Evolutionary conservation across 2,797 vertebrate species (phyloP), one percentile per base, ranked within the genome.

Genomic region (Chromobotia macracanthus): DNA sequence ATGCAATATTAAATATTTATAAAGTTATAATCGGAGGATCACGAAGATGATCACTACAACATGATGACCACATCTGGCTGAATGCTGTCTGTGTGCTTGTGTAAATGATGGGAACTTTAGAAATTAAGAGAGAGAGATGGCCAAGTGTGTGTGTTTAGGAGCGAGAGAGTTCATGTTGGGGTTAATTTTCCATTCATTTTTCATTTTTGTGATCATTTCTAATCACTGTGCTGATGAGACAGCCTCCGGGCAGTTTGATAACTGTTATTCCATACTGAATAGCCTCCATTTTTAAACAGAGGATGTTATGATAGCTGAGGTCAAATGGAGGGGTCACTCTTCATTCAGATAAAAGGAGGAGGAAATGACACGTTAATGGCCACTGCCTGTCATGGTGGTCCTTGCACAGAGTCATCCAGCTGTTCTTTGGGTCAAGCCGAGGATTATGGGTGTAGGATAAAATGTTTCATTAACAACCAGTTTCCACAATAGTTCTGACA

Each of bases 251-350:
- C 89, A 88, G 90, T 92, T 94, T 95, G 92, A 94, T 93, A 94
- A 93, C 90, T 87, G 88, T 87, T 82, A 81, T 80, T 83, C 58
- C 90, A 88, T 91, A 87, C 88, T 91, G 90, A 92, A 91, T 89
- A 87, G 90, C 88, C 90, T 95, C 90, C 38, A 87, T 92, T 91
- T 91, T 88, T 89, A 93, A 93, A 94, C 92, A 95, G 93, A 94
- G 92, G 89, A 92, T 94, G 93, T 95, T 95, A 94, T 95, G 92
- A 95, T 94, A 93, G 91, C 89, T 91, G 93, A 38, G 91, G 91
- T 95, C 91, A 92, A 85, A 85, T 83, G 84, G 85, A 86, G 87
- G 80, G 92, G 92, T 93, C 91, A 87, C 90, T 93, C 83, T 92
- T 93, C 90, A 92, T 92, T 94, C 90, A 90, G 92, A 94, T 95